Evolutionary conservation across 2,888 invertebrate genomes (phyloP).

Genomic region (Sarcophaga carnaria): DNA sequence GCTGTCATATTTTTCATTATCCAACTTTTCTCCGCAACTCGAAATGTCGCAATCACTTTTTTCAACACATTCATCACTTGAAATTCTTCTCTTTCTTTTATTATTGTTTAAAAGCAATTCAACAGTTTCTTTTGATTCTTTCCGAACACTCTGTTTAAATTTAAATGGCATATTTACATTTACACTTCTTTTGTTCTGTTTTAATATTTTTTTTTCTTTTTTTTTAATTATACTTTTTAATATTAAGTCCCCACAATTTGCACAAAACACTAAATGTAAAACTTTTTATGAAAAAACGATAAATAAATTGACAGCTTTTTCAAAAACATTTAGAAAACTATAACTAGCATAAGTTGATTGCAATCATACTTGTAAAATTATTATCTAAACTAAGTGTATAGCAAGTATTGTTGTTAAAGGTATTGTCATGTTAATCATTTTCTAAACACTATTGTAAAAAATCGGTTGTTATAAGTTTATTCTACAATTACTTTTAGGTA

Average conservation of each 20-base stretch:
- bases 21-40: conserved; percentile 7
- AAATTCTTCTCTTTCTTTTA: conserved; percentile 34
- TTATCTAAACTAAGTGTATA: conserved; percentile 8
- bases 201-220: neutral
- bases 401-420: neutral
- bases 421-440: neutral
- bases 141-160: conserved; percentile 55
- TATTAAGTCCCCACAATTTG: conserved; percentile 10
- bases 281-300: too few species aligned
- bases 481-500: neutral
- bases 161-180: conserved; percentile 49
- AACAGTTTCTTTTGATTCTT: conserved; percentile 55
- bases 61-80: conserved; percentile 27
- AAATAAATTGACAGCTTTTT: too few species aligned
- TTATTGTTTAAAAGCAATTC: neutral
- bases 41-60: conserved; percentile 29
- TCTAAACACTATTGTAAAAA: neutral
- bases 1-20: too few species aligned
- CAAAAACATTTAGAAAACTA: too few species aligned
- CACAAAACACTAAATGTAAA: too few species aligned
- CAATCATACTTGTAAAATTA: too few species aligned
- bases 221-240: conserved; percentile 5
- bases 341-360: too few species aligned
- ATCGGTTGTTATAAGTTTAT: neutral
- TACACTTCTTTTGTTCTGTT: conserved; percentile 4